phyloP scores from a whole-genome alignment of 2,797 vertebrate species.

The Danio kyathit region DNA sequence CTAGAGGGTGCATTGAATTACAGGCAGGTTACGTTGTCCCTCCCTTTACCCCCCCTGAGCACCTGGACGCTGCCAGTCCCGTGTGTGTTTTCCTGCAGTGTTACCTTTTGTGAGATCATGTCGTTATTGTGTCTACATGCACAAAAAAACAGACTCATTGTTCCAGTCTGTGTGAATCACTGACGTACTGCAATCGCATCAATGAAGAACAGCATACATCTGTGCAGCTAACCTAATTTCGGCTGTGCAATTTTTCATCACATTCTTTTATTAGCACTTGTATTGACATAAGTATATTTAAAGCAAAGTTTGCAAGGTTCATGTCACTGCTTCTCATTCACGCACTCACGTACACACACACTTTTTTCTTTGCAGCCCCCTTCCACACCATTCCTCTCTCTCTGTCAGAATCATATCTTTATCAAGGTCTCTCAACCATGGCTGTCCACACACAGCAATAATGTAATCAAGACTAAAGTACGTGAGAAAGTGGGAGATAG shows the following conservation, averaged over 20 bases:
- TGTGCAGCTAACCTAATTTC: background rate
- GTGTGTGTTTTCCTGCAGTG: conserved; percentile 68
- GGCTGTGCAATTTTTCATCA: background rate
- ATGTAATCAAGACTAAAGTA: conserved; percentile 88
- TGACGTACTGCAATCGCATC: background rate
- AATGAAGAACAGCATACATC: background rate
- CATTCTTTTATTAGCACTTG: background rate
- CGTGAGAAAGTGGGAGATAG: conserved; percentile 89
- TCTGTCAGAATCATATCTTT: conserved; percentile 88
- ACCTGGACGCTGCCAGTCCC: conserved; percentile 86
- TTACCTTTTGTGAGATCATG: conserved; percentile 80
- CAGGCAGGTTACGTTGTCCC: conserved; percentile 67
- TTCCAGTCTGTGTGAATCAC: conserved; percentile 1
- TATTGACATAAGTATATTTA: conserved; percentile 15
- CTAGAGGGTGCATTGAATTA: conserved; percentile 79
- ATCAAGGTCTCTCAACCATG: conserved; percentile 87
- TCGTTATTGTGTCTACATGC: conserved; percentile 34
- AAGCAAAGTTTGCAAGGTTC: background rate
- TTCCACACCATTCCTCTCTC: conserved; percentile 61
- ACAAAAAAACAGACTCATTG: conserved; percentile 11
- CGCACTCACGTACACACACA: conserved; percentile 22
- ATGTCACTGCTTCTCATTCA: conserved; percentile 6
- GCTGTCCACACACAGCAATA: conserved; percentile 86
- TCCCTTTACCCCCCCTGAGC: conserved; percentile 66
- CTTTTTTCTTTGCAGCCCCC: background rate